phyloP scores from a whole-genome alignment of 1,140 invertebrate species.

The Hylaeus anthracinus region DNA sequence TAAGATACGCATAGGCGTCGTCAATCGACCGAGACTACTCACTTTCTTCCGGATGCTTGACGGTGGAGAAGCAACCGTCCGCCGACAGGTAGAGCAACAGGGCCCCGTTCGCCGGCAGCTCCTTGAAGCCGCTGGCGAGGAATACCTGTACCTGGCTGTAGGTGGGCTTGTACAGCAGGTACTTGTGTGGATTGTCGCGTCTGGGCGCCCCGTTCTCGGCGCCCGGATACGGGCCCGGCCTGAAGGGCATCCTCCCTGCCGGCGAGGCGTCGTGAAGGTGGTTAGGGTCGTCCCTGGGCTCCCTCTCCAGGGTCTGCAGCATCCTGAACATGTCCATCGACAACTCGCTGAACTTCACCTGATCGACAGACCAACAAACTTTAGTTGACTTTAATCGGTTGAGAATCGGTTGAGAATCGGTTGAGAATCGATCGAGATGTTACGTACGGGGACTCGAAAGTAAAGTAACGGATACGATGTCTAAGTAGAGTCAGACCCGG shows the following conservation, averaged over 20 bases:
- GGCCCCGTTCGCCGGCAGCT: conserved; percentile 94
- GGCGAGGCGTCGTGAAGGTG: conserved; percentile 94
- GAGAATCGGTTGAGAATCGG: no score
- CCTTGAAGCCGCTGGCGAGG: conserved; percentile 96
- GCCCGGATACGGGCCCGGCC: conserved; percentile 82
- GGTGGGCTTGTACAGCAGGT: conserved; percentile 97
- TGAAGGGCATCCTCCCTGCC: conserved; percentile 87
- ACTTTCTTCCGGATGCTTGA: conserved; percentile 95
- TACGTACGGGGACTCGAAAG: no score
- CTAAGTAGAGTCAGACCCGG: no score
- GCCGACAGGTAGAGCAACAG: conserved; percentile 96
- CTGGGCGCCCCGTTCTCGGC: conserved; percentile 88
- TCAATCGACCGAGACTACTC: conserved; percentile 77
- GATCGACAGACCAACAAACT: conserved; percentile 67
- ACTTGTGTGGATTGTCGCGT: conserved; percentile 98
- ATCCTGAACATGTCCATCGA: conserved; percentile 99
- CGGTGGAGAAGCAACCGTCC: conserved; percentile 93
- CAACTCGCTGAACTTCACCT: conserved; percentile 98
- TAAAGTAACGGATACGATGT: no score
- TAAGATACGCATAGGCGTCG: conserved; percentile 18
- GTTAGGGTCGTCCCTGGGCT: conserved; percentile 92
- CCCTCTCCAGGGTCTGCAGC: conserved; percentile 96
- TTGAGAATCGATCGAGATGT: no score
- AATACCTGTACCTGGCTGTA: conserved; percentile 97
- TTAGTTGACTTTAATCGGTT: no score